phyloP scores from a whole-genome alignment of 2,113 vertebrate species.

The Cryptoleucopteryx plumbea region DNA sequence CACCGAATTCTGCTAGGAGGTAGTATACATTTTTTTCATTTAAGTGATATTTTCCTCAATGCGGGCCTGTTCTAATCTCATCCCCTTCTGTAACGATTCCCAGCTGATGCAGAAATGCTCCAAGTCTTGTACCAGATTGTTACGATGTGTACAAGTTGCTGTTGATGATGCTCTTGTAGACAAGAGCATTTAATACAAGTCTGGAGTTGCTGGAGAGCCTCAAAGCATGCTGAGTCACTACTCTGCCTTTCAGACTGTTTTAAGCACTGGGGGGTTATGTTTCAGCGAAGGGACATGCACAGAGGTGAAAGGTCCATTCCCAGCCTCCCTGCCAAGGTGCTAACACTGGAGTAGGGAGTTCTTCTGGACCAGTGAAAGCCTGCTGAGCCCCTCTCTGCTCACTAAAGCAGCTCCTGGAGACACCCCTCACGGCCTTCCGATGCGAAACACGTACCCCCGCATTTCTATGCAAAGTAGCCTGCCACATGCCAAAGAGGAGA shows the following conservation, averaged over 20 bases:
- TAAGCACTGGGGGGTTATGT: neutral
- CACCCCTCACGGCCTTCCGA: accelerated
- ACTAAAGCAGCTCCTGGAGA: neutral
- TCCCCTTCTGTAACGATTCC: neutral
- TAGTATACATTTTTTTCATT: neutral
- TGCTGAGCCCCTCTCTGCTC: neutral
- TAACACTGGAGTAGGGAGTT: neutral
- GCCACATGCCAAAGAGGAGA: neutral
- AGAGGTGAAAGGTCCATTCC: neutral
- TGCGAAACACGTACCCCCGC: accelerated
- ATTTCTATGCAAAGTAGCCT: accelerated
- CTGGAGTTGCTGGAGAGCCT: neutral
- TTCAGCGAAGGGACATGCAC: neutral
- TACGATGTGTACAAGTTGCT: neutral
- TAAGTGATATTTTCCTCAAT: neutral
- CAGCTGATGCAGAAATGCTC: neutral
- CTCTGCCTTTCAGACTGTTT: neutral
- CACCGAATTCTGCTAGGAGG: neutral
- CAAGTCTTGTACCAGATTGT: neutral
- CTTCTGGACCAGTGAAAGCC: neutral
- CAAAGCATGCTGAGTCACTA: neutral
- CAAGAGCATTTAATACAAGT: neutral
- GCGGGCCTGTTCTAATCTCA: neutral
- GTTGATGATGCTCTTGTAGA: neutral
- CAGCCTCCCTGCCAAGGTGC: neutral